phyloP scores from a whole-genome alignment of 2,888 invertebrate species.

The Crocallis elinguaria region DNA sequence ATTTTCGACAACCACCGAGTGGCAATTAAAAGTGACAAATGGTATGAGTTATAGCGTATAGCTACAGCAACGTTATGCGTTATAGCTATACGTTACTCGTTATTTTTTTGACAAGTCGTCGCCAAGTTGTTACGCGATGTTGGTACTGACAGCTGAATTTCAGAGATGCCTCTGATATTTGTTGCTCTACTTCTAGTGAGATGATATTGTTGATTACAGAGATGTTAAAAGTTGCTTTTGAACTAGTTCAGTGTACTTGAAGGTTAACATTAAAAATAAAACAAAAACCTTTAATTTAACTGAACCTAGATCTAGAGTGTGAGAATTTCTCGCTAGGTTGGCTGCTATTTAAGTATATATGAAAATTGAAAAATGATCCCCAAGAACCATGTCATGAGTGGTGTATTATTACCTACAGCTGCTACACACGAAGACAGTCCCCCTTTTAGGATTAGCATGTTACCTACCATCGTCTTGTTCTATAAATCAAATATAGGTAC shows the following conservation, averaged over 20 bases:
- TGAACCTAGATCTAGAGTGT: too few relatives aligned
- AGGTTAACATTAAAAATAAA: conserved; percentile 6
- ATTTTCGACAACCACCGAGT: conserved; percentile 76
- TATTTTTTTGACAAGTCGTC: conserved; percentile 21
- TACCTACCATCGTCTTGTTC: too few relatives aligned
- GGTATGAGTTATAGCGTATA: conserved; percentile 61
- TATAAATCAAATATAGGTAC: too few relatives aligned
- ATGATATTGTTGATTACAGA: conserved; percentile 23
- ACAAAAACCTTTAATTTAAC: not conserved
- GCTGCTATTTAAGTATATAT: too few relatives aligned
- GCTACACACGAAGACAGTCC: too few relatives aligned
- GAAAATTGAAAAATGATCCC: too few relatives aligned
- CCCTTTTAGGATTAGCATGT: too few relatives aligned
- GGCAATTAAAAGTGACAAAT: conserved; percentile 85
- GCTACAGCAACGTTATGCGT: conserved; percentile 4
- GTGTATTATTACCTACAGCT: too few relatives aligned
- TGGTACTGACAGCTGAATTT: conserved; percentile 49
- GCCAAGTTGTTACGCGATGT: conserved; percentile 56
- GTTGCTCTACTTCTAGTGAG: conserved; percentile 43
- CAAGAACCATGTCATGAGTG: too few relatives aligned
- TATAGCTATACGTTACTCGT: conserved; percentile 9
- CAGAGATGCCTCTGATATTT: conserved; percentile 71
- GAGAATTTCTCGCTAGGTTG: too few relatives aligned
- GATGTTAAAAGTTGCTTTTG: conserved; percentile 14
- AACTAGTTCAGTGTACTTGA: conserved; percentile 13